Evolutionary conservation across 2,113 vertebrate genomes (phyloP).

Genomic region (Taurulus bubalis): DNA sequence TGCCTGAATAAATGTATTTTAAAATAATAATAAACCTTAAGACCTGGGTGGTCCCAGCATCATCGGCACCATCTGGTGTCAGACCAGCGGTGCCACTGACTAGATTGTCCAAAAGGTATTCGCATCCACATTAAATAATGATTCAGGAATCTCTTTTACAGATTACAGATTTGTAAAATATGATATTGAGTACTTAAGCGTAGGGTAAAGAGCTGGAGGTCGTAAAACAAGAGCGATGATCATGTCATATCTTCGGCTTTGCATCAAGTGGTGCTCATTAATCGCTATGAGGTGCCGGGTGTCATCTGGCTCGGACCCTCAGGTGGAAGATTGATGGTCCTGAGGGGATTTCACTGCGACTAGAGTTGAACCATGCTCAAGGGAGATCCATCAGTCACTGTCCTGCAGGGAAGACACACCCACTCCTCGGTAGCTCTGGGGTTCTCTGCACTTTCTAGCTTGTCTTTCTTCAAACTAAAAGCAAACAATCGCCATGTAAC

Average conservation of each 20-base stretch:
- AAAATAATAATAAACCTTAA: conserved; percentile 23
- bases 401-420: not conserved
- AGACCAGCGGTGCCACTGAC: conserved; percentile 2
- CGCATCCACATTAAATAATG: not conserved
- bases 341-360: conserved; percentile 39
- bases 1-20: conserved; percentile 23
- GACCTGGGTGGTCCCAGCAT: conserved; percentile 40
- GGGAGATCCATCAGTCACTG: conserved; percentile 65
- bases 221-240: conserved; percentile 64
- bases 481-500: not conserved
- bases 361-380: conserved; percentile 56
- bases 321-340: conserved; percentile 62
- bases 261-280: conserved; percentile 64
- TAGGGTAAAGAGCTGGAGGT: conserved; percentile 41
- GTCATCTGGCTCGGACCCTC: conserved; percentile 62
- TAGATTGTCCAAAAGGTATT: not conserved
- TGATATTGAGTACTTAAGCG: not conserved
- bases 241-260: conserved; percentile 51
- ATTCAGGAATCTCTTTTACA: not conserved
- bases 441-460: not conserved
- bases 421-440: not conserved
- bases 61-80: conserved; percentile 17
- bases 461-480: conserved; percentile 20
- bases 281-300: conserved; percentile 50
- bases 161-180: conserved; percentile 25